These are phyloP conservation scores for Microcebus murinus DNA, from an alignment of 2,113 vertebrate genomes.

Conservation along the genomic window DNA sequence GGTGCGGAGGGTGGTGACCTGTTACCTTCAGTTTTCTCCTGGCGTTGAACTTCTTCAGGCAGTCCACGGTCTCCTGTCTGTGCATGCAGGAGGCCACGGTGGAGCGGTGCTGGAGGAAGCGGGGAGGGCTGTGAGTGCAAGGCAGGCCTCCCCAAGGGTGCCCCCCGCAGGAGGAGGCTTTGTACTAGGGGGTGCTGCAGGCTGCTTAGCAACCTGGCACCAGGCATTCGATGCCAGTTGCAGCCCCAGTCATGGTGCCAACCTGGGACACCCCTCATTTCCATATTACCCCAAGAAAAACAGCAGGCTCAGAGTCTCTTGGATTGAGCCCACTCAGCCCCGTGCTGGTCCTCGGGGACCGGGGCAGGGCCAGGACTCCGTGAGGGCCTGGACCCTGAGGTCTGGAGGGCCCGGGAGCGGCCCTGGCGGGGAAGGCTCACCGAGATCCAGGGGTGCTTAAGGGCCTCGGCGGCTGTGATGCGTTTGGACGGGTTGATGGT, in stretches of 20 bases:
- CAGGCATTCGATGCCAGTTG: fast-evolving
- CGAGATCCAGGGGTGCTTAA: constrained; percentile 98
- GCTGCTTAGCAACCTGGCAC: not conserved
- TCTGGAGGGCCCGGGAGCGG: not conserved
- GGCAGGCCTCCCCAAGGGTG: not conserved
- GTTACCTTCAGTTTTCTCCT: constrained; percentile 96
- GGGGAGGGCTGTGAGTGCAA: not conserved
- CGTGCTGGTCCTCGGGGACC: not conserved
- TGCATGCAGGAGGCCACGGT: constrained; percentile 98
- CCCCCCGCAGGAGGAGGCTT: not conserved
- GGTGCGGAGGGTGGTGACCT: not conserved
- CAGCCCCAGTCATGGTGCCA: not conserved
- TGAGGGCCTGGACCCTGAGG: not conserved
- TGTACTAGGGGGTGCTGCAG: not conserved
- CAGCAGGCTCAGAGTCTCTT: not conserved
- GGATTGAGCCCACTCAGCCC: not conserved
- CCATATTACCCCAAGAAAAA: not conserved
- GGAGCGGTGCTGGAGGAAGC: constrained; percentile 91
- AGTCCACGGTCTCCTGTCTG: constrained; percentile 97
- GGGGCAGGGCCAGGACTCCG: not conserved
- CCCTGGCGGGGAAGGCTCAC: constrained; percentile 82
- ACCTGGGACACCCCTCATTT: not conserved
- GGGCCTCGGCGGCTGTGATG: constrained; percentile 94
- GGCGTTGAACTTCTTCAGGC: constrained; percentile 98
- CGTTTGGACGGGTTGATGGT: constrained; percentile 97